Conservation (phyloP, 2,888 invertebrate genomes). For the Heliconius ismenius region DNA sequence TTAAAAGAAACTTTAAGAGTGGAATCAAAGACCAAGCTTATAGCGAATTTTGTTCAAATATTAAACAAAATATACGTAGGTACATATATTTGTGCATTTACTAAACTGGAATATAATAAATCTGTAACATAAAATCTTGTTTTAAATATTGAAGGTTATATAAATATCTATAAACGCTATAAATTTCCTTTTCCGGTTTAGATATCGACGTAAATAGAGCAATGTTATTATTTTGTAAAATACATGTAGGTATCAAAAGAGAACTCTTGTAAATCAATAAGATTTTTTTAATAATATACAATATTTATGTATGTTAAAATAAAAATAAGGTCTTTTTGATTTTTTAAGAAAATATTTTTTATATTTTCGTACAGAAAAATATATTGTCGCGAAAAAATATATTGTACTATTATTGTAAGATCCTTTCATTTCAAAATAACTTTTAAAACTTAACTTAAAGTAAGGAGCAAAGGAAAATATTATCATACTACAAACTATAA, state of each 20-base stretch:
- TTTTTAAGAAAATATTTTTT: too few relatives aligned
- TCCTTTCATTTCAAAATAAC: too few relatives aligned
- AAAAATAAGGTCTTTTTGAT: too few relatives aligned
- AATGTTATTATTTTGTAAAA: conserved; percentile 1
- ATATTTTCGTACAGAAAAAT: too few relatives aligned
- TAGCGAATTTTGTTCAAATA: background rate
- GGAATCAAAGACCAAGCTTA: background rate
- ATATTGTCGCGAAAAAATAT: background rate
- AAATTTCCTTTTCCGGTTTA: conserved; percentile 17
- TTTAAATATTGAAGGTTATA: background rate
- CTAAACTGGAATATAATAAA: background rate
- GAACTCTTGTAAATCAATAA: background rate
- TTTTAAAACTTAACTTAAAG: too few relatives aligned
- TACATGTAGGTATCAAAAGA: background rate
- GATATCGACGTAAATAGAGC: conserved; percentile 8
- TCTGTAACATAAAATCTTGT: background rate
- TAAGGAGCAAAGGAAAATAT: background rate
- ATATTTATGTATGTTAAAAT: too few relatives aligned
- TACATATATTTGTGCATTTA: background rate
- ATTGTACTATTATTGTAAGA: too few relatives aligned
- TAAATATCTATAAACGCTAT: conserved; percentile 4
- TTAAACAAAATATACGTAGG: background rate
- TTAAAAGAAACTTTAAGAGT: background rate
- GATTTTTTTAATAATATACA: too few relatives aligned
- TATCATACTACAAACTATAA: too few relatives aligned